A percentile compares a stretch with the other conserved stretches of the same genome.
Evolutionary conservation across 35 echinoderm and acorn worm genomes (phyloP).

Genomic region (Stichopus chloronotus): DNA sequence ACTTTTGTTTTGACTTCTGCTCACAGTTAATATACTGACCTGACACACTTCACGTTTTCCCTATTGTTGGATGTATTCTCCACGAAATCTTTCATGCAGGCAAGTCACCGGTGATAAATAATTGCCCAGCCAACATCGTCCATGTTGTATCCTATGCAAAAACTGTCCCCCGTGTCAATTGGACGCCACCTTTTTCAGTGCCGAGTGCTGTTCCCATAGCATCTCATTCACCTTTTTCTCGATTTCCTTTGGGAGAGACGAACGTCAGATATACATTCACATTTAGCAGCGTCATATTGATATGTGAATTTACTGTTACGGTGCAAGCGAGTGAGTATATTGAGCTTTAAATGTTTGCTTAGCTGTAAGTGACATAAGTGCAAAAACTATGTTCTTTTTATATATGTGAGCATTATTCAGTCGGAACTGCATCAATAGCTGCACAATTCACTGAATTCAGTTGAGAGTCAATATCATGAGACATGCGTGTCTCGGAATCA

Average conservation of each 20-base stretch:
- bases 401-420: neutral
- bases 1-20: no score
- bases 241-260: neutral
- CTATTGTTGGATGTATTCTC: no score
- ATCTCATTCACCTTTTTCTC: neutral
- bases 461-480: no score
- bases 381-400: neutral
- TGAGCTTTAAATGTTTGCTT: neutral
- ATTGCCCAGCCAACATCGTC: constrained; percentile 3
- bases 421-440: neutral
- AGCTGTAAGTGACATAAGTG: neutral
- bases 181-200: neutral
- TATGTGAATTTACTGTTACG: constrained; percentile 22
- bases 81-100: neutral
- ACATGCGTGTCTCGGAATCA: no score
- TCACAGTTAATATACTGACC: no score
- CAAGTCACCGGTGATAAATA: neutral
- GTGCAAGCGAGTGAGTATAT: constrained; percentile 27
- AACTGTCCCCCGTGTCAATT: neutral
- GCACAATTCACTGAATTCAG: no score
- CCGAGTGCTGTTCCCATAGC: neutral
- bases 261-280: neutral
- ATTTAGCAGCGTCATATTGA: no score
- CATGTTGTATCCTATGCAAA: neutral
- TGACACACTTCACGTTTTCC: no score